Base-by-base conservation (phyloP, 1,140 invertebrate species). In the Thalassaphorura encarpata region DNA sequence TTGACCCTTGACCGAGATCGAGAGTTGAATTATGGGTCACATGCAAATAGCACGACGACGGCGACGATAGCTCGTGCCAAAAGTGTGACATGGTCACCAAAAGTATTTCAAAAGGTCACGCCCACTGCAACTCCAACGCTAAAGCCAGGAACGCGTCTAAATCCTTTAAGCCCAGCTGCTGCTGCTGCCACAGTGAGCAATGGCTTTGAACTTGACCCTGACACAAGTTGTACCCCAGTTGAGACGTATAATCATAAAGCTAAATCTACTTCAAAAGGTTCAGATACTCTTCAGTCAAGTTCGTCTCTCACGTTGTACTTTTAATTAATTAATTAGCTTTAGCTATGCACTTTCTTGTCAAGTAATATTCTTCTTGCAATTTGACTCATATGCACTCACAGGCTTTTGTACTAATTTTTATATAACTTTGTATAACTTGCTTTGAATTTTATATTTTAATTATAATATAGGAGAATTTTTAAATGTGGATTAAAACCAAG, bases 21-120 rank as follows among this genome's bases (percentile, higher is more conserved):
- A 65, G 40, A 29, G 59, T 3, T 28, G 56, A 19, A 36, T n/a
- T n/a, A 50, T 47, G 56, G 29, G 19, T 24, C 21, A 40, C 11
- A 46, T 36, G 19, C 26, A 46, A 21, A n/a, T n/a, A n/a, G n/a
- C n/a, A n/a, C n/a, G n/a, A n/a, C n/a, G n/a, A n/a, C 21, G 45
- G 28, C 27, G 39, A 23, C 21, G 39, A 29, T 4, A 2, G 33
- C 21, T 2, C 18, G 52, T 19, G 11, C 43, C 18, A 65, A 65
- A 28, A 65, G 61, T 42, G 63, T 65, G 11, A 65, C 63, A 8
- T 65, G 63, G 63, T 62, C 60, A 31, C 63, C 63, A 2, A 65
- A 65, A 56, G 51, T 65, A 11, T 26, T 65, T 28, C 63, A 65
- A 45, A 65, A 62, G 46, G 24, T 53, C 6, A 60, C 54, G 8